These are phyloP conservation scores for Dunckerocampus dactyliophorus DNA, from an alignment of 2,113 vertebrate genomes.

Conservation along the genomic window DNA sequence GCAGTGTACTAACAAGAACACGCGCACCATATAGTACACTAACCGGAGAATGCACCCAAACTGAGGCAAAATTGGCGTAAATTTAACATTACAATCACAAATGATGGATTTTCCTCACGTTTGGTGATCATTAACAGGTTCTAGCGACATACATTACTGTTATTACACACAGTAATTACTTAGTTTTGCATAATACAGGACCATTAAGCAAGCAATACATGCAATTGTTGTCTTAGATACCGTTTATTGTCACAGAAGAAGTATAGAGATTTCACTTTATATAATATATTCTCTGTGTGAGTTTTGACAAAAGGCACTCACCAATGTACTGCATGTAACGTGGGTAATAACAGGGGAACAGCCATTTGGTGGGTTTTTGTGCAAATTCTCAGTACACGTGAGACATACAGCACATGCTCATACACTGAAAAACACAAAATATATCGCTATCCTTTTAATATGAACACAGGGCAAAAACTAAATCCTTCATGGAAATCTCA, in stretches of 20 bases:
- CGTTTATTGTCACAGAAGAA: conserved; percentile 52
- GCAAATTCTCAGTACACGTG: conserved; percentile 51
- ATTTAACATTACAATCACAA: too few relatives aligned
- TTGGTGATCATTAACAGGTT: too few relatives aligned
- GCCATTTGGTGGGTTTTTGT: conserved; percentile 47
- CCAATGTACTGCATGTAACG: conserved; percentile 41
- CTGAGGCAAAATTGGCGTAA: too few relatives aligned
- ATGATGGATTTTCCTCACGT: too few relatives aligned
- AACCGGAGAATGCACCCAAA: too few relatives aligned
- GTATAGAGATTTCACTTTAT: conserved; percentile 33
- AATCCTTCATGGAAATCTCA: conserved; percentile 34
- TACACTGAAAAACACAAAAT: conserved; percentile 37
- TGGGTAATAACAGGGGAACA: conserved; percentile 45
- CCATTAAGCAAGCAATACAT: too few relatives aligned
- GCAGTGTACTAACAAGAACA: too few relatives aligned
- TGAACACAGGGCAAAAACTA: conserved; percentile 34
- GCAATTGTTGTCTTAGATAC: conserved; percentile 15
- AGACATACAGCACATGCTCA: conserved; percentile 44
- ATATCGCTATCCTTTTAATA: conserved; percentile 30
- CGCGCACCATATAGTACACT: too few relatives aligned
- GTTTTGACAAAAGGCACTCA: conserved; percentile 67
- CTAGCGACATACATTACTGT: too few relatives aligned
- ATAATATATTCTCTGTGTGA: conserved; percentile 41
- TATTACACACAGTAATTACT: too few relatives aligned
- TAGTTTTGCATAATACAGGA: too few relatives aligned